Evolutionary conservation across 1,140 invertebrate genomes (phyloP), one percentile per base, ranked within the genome.

Genomic region (Drosophila gunungcola): DNA sequence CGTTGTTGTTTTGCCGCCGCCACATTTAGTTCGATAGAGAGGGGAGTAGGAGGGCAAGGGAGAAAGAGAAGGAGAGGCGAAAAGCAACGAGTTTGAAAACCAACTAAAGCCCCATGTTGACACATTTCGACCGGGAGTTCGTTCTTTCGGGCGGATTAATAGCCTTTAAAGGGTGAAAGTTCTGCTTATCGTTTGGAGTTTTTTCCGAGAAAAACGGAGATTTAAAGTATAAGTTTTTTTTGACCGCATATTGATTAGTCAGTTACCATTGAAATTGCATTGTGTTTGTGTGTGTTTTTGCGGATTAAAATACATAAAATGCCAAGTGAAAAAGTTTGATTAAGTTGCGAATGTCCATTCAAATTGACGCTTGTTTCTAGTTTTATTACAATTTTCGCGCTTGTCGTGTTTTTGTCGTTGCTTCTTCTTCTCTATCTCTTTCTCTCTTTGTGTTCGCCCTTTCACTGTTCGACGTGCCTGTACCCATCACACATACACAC

Each of bases 331-430:
- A 80, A 75, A 76, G 55, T 83, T 83, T 86, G 74, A 88, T 77
- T 73, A 77, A 76, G 60, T 80, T 75, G 62, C 65, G 45, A 61
- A 65, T 81, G 79, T 83, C 80, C 56, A 69, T 89, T 80, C 68
- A 80, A 89, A 89, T 89, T 89, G 85, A 75, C 42, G 80, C 84
- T 90, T 90, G 84, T 89, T 89, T 80, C 80, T 90, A 89, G 84
- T 83, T 84, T 88, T 88, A 78, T 83, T 83, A 88, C 82, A 86
- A 80, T 78, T 78, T 78, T 77, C 77, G 64, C 79, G 83, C 83
- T 88, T 89, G 85, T 89, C 84, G 82, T 89, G 80, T 84, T 89
- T 80, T 89, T 82, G 80, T 80, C 84, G 73, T 58, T 80, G 56
- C 48, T 61, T 61, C 48, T 11, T 51, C 48, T 34, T 21, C 10